Evolutionary conservation across 2,888 invertebrate species (phyloP).

Genomic region (Ormyrus rosae): DNA sequence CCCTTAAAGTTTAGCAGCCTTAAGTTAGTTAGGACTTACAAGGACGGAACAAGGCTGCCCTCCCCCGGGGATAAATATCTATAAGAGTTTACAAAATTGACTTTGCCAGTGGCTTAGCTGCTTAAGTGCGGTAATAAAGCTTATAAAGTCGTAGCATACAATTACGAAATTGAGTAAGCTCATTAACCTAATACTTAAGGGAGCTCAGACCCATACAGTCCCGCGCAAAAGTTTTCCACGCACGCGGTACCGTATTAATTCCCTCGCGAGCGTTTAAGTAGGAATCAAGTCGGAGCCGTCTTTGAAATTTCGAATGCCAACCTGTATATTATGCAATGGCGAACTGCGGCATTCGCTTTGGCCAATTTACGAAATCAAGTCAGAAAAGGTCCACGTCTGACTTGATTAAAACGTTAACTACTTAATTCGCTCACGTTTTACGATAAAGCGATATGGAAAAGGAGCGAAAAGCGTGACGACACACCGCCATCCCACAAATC

Average conservation of each 20-base stretch:
- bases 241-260: slow-evolving; percentile 7
- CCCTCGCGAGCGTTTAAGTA: neutral
- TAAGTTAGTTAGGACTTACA: slow-evolving; percentile 45
- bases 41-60: slow-evolving; percentile 15
- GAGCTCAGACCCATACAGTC: slow-evolving; percentile 12
- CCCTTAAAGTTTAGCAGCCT: slow-evolving; percentile 20
- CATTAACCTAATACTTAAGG: slow-evolving; percentile 37
- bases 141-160: slow-evolving; percentile 39
- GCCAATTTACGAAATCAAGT: too few relatives aligned
- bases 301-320: too few relatives aligned
- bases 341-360: too few relatives aligned
- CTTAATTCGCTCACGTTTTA: too few relatives aligned
- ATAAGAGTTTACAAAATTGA: slow-evolving; percentile 48
- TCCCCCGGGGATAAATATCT: slow-evolving; percentile 17
- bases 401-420: too few relatives aligned
- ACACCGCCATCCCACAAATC: too few relatives aligned
- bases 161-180: slow-evolving; percentile 47
- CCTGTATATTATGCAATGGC: too few relatives aligned
- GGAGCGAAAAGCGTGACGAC: too few relatives aligned
- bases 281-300: too few relatives aligned
- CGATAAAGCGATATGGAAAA: too few relatives aligned
- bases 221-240: neutral
- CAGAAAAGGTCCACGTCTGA: too few relatives aligned
- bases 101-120: slow-evolving; percentile 40
- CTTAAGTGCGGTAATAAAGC: slow-evolving; percentile 39